phyloP scores from a whole-genome alignment of 2,888 invertebrate genomes.

The Lycia hirtaria region DNA sequence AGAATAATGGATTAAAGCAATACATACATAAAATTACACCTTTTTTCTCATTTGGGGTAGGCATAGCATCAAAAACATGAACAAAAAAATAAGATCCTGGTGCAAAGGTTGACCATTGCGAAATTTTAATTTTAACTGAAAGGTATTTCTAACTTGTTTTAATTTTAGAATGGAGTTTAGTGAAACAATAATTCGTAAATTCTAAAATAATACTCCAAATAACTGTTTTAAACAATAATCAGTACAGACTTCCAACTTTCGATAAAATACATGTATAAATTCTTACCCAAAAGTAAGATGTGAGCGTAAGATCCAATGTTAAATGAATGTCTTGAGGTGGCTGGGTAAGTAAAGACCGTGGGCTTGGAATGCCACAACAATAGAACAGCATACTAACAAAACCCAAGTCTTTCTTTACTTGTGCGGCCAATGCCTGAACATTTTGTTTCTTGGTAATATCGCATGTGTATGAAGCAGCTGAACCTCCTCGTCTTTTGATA shows the following conservation, averaged over 20 bases:
- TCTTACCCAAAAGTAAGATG: constrained; percentile 87
- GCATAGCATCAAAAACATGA: too few relatives aligned
- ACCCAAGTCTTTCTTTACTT: constrained; percentile 82
- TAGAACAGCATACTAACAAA: constrained; percentile 87
- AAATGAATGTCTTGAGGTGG: constrained; percentile 82
- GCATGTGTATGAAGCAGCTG: constrained; percentile 80
- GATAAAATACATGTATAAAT: background rate
- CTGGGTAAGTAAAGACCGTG: constrained; percentile 79
- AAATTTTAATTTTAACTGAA: too few relatives aligned
- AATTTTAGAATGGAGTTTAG: too few relatives aligned
- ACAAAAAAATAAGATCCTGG: background rate
- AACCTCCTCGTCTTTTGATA: constrained; percentile 76
- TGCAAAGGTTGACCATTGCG: too few relatives aligned
- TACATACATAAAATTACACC: too few relatives aligned
- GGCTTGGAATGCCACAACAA: constrained; percentile 87
- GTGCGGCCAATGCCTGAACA: constrained; percentile 71
- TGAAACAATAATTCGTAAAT: too few relatives aligned
- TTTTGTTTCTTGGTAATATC: constrained; percentile 84
- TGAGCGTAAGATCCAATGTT: constrained; percentile 85
- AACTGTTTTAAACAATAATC: too few relatives aligned
- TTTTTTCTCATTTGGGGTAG: too few relatives aligned
- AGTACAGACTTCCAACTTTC: too few relatives aligned
- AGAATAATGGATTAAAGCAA: background rate
- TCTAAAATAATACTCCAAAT: too few relatives aligned
- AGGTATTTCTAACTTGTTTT: too few relatives aligned